These are phyloP conservation scores for Emydoidea blandingii DNA, from an alignment of 2,797 vertebrate species.

Conservation along the genomic window DNA sequence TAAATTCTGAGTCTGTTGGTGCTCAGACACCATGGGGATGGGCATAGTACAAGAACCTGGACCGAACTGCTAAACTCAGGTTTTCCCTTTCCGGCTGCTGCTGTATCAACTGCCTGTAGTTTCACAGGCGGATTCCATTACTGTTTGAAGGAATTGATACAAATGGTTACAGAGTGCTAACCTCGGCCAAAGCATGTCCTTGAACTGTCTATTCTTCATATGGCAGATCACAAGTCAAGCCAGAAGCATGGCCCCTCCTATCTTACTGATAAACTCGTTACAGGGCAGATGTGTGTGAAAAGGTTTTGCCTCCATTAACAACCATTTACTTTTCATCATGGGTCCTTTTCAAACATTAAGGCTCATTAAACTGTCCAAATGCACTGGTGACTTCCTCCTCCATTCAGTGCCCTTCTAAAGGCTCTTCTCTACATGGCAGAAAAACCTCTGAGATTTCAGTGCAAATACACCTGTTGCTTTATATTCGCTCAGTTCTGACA, in stretches of 20 bases:
- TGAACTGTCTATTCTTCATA: neutral
- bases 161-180: neutral
- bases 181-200: neutral
- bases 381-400: conserved; percentile 22
- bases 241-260: neutral
- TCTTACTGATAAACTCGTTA: neutral
- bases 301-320: neutral
- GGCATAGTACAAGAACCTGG: neutral
- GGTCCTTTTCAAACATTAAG: conserved; percentile 2
- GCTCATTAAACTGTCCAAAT: neutral
- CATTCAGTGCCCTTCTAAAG: neutral
- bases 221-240: neutral
- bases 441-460: neutral
- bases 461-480: neutral
- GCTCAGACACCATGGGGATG: neutral
- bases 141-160: neutral
- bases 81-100: neutral
- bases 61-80: neutral
- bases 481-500: accelerated
- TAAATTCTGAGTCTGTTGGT: neutral
- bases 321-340: neutral
- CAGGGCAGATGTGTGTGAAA: accelerated
- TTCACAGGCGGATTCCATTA: neutral
- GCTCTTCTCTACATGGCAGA: neutral
- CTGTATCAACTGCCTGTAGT: accelerated